These are phyloP conservation scores for Thunnus albacares DNA, from an alignment of 2,797 vertebrate species.

Conservation along the genomic window DNA sequence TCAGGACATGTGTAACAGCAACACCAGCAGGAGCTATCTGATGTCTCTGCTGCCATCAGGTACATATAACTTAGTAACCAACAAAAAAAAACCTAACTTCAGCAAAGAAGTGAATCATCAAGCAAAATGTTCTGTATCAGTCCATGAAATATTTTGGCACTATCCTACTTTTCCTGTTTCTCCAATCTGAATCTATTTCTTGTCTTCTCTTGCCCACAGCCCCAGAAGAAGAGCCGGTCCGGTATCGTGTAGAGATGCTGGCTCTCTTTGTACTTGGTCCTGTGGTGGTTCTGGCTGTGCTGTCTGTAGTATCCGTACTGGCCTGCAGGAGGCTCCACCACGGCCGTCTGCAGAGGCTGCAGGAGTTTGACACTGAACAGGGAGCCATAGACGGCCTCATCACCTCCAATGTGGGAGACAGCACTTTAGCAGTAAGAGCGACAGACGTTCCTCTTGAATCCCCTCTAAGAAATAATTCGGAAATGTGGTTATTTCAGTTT, in stretches of 20 bases:
- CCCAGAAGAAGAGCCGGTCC: slow-evolving; percentile 77
- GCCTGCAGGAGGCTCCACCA: slow-evolving; percentile 85
- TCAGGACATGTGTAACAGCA: slow-evolving; percentile 85
- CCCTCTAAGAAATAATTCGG: neutral
- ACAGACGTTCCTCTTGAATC: neutral
- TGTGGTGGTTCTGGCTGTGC: slow-evolving; percentile 80
- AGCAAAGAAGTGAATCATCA: neutral
- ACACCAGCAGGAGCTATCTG: slow-evolving; percentile 77
- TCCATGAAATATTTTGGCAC: neutral
- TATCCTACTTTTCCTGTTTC: neutral
- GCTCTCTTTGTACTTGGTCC: slow-evolving; percentile 83
- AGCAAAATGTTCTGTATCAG: neutral
- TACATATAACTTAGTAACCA: slow-evolving; percentile 24
- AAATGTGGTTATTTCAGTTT: neutral
- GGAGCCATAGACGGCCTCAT: slow-evolving; percentile 88
- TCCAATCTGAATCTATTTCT: neutral
- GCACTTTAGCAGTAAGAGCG: slow-evolving; percentile 85
- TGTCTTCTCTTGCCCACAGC: slow-evolving; percentile 50
- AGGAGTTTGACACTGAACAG: slow-evolving; percentile 85
- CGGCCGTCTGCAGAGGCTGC: slow-evolving; percentile 82
- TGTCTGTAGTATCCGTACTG: slow-evolving; percentile 78
- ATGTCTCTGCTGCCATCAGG: slow-evolving; percentile 79
- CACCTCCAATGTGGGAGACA: slow-evolving; percentile 86
- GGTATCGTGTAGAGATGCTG: slow-evolving; percentile 78
- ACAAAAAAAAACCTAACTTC: neutral